Percentiles rank a stretch among this genome's conserved stretches.
phyloP scores from a whole-genome alignment of 2,888 invertebrate species.

The Plagodis dolabraria region DNA sequence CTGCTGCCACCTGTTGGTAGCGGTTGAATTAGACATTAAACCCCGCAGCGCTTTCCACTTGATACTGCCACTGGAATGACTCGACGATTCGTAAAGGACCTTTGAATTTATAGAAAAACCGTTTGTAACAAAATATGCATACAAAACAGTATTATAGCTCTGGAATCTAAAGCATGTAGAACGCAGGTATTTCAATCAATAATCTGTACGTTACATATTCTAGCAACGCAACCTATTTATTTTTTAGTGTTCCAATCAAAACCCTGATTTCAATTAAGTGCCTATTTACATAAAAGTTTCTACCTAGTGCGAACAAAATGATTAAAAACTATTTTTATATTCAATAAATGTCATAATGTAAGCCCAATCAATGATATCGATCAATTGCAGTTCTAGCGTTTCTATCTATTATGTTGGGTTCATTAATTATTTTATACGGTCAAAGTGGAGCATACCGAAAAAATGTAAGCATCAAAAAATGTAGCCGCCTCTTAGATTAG shows the following conservation, averaged over 20 bases:
- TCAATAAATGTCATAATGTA: background rate
- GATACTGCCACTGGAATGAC: constrained; percentile 81
- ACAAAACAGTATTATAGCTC: constrained; percentile 18
- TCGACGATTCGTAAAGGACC: constrained; percentile 58
- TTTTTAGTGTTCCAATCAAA: no score
- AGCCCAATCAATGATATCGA: background rate
- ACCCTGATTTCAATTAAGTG: no score
- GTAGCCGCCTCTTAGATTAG: constrained; percentile 77
- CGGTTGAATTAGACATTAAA: constrained; percentile 79
- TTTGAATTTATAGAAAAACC: constrained; percentile 45
- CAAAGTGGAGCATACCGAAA: constrained; percentile 65
- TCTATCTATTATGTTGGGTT: constrained; percentile 8
- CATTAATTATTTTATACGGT: constrained; percentile 52
- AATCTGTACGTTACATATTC: background rate
- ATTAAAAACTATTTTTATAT: no score
- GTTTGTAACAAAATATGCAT: constrained; percentile 9
- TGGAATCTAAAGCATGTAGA: constrained; percentile 1
- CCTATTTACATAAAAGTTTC: no score
- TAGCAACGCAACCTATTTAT: no score
- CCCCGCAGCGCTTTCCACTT: constrained; percentile 77
- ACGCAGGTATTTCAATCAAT: background rate
- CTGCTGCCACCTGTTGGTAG: constrained; percentile 84
- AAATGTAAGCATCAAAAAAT: constrained; percentile 71
- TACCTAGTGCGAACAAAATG: no score
- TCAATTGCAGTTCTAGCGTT: constrained; percentile 6